A percentile compares a stretch with the other conserved stretches of the same genome.
These are phyloP conservation scores for Drosophila melanogaster DNA, from an alignment of 1,140 invertebrate genomes.

Conservation along the genomic window DNA sequence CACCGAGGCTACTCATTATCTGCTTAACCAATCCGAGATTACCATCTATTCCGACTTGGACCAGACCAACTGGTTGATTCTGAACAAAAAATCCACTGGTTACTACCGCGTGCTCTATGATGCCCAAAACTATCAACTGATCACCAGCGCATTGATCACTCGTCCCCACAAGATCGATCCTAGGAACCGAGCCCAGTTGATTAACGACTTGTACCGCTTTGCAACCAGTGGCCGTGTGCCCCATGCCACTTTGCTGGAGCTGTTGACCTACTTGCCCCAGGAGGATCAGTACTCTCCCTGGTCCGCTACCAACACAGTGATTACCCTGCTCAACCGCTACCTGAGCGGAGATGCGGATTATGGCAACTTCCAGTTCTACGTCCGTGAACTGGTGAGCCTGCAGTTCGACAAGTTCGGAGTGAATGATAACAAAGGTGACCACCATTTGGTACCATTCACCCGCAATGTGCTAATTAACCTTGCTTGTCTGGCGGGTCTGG, in stretches of 20 bases:
- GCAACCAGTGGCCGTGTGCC: constrained; percentile 86
- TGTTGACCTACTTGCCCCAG: constrained; percentile 86
- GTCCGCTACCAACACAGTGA: constrained; percentile 85
- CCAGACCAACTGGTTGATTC: constrained; percentile 86
- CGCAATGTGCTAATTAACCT: constrained; percentile 84
- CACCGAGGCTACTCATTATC: constrained; percentile 79
- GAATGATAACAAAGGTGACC: constrained; percentile 76
- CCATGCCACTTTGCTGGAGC: constrained; percentile 84
- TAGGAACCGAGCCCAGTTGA: constrained; percentile 90
- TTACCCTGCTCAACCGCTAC: constrained; percentile 76
- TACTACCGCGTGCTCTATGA: constrained; percentile 89
- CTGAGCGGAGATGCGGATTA: constrained; percentile 61
- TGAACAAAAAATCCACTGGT: constrained; percentile 88
- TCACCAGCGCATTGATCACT: constrained; percentile 84
- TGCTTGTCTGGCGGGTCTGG: constrained; percentile 85
- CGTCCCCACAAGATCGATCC: constrained; percentile 86
- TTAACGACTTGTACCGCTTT: constrained; percentile 91
- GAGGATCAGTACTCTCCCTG: constrained; percentile 88
- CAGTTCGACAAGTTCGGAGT: constrained; percentile 80
- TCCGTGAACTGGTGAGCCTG: constrained; percentile 71
- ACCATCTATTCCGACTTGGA: constrained; percentile 21
- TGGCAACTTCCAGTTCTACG: constrained; percentile 58
- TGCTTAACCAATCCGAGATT: constrained; percentile 37
- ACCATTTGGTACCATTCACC: constrained; percentile 78
- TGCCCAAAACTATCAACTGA: constrained; percentile 86